A percentile compares a stretch with the other conserved stretches of the same genome.
Conservation (phyloP, 2,888 invertebrate genomes). For the Mythimna lalbum region DNA sequence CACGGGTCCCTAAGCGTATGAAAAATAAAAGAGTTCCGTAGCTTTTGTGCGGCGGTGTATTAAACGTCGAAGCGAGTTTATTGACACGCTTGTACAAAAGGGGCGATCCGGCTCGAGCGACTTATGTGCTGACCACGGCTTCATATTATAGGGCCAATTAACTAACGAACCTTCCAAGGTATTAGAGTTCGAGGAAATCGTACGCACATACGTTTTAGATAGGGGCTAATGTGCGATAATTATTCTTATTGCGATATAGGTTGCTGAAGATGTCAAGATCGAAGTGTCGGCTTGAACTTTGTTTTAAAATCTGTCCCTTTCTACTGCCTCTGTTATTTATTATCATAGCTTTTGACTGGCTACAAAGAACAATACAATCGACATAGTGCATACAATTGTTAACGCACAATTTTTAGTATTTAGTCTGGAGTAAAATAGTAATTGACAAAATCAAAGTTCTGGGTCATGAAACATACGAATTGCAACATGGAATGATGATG, state of each 20-base stretch:
- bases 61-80: slow-evolving; percentile 65
- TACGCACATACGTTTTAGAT: slow-evolving; percentile 4
- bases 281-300: slow-evolving; percentile 2
- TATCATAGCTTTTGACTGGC: not conserved
- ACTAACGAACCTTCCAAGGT: slow-evolving; percentile 50
- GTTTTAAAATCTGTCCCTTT: slow-evolving; percentile 12
- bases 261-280: slow-evolving; percentile 35
- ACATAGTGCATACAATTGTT: not conserved
- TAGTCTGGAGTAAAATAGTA: too few species aligned
- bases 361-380: not conserved
- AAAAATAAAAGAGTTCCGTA: slow-evolving; percentile 68
- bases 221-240: slow-evolving; percentile 29
- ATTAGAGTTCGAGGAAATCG: slow-evolving; percentile 24
- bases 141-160: slow-evolving; percentile 50
- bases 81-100: slow-evolving; percentile 64
- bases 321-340: not conserved
- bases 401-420: too few species aligned
- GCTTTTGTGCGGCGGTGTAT: slow-evolving; percentile 68
- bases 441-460: too few species aligned
- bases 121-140: slow-evolving; percentile 41
- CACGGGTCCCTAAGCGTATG: slow-evolving; percentile 66
- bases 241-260: slow-evolving; percentile 26
- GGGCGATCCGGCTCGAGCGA: slow-evolving; percentile 22
- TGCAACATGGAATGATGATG: too few species aligned
- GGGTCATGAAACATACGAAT: too few species aligned